A percentile compares a stretch with the other conserved stretches of the same genome.
Evolutionary conservation across 1,140 invertebrate genomes (phyloP).

Genomic region (Trachelipus rathkii): DNA sequence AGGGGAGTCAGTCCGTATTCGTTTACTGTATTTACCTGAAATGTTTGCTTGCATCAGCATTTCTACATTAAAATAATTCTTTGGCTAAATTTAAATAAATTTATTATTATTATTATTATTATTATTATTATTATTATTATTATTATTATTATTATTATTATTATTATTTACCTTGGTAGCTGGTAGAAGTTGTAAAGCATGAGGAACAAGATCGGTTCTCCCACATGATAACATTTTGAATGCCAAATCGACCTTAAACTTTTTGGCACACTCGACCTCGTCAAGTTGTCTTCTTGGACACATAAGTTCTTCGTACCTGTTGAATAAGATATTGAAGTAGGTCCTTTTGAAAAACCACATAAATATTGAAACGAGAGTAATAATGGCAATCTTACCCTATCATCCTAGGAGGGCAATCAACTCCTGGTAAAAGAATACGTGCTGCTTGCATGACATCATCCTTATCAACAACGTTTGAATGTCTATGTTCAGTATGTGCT

Average conservation of each 20-base stretch:
- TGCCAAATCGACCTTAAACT: slow-evolving; percentile 69
- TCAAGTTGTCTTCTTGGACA: slow-evolving; percentile 53
- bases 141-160: too few relatives aligned
- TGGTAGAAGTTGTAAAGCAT: slow-evolving; percentile 70
- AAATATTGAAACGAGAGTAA: neutral
- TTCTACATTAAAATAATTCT: too few relatives aligned
- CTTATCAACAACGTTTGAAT: slow-evolving; percentile 69
- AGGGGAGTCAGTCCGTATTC: slow-evolving; percentile 71
- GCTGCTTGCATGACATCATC: slow-evolving; percentile 86
- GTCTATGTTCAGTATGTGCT: slow-evolving; percentile 73
- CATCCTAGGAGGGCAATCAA: slow-evolving; percentile 76
- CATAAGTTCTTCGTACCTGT: slow-evolving; percentile 55
- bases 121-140: too few relatives aligned
- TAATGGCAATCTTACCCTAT: slow-evolving; percentile 52
- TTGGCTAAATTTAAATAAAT: too few relatives aligned
- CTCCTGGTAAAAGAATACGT: slow-evolving; percentile 73
- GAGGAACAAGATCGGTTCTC: slow-evolving; percentile 68
- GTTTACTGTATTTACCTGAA: slow-evolving; percentile 65
- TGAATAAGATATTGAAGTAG: neutral
- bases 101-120: too few relatives aligned
- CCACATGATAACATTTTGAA: slow-evolving; percentile 74
- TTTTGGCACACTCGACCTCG: slow-evolving; percentile 57
- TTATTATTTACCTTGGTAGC: slow-evolving; percentile 60
- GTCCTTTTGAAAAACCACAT: neutral
- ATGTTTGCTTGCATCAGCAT: neutral